Evolutionary conservation across 2,797 vertebrate species (phyloP).

Genomic region (Champsocephalus esox): DNA sequence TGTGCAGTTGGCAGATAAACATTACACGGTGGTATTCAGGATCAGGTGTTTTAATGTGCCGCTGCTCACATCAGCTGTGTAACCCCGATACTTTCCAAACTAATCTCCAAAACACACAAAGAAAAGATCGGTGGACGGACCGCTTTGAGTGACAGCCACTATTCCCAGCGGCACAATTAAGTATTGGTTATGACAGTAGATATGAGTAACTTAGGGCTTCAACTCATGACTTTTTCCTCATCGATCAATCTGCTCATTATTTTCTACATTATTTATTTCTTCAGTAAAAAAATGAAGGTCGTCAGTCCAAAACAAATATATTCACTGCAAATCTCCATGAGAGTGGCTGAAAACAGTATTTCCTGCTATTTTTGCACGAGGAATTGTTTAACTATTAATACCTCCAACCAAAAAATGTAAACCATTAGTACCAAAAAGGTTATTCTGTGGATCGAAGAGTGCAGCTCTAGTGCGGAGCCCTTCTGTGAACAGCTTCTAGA

Average conservation of each 20-base stretch:
- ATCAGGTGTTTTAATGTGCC: slow-evolving; percentile 48
- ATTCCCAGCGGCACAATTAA: slow-evolving; percentile 2
- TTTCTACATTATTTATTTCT: too few relatives aligned
- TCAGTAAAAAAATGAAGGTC: too few relatives aligned
- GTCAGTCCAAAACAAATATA: too few relatives aligned
- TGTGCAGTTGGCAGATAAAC: slow-evolving; percentile 60
- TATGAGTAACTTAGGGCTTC: background rate
- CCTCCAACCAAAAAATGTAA: too few relatives aligned
- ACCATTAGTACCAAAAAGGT: too few relatives aligned
- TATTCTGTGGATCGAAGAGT: too few relatives aligned
- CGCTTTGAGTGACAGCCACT: background rate
- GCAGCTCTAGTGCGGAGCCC: background rate
- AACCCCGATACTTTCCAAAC: slow-evolving; percentile 34
- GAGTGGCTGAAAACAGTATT: too few relatives aligned
- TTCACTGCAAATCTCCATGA: too few relatives aligned
- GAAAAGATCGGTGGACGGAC: background rate
- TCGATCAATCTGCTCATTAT: too few relatives aligned
- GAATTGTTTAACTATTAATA: too few relatives aligned
- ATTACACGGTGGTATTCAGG: slow-evolving; percentile 57
- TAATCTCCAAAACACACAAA: background rate
- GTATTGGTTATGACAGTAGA: slow-evolving; percentile 3
- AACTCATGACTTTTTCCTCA: too few relatives aligned
- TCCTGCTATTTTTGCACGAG: too few relatives aligned
- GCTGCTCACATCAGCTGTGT: slow-evolving; percentile 55
- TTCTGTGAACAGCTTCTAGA: slow-evolving; percentile 43